Evolutionary conservation across 2,888 invertebrate species (phyloP).

Genomic region (Drosophila prolongata): DNA sequence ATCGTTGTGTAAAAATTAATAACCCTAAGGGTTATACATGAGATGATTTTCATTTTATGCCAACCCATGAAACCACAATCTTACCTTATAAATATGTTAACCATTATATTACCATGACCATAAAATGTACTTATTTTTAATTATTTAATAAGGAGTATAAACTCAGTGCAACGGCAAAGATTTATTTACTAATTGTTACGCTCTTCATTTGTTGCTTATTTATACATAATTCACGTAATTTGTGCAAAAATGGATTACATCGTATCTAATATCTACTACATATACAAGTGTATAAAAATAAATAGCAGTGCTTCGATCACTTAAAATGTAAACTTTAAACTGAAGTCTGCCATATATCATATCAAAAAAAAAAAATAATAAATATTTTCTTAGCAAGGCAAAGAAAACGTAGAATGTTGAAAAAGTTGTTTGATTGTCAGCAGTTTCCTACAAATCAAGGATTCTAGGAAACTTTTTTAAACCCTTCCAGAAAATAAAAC

Average conservation of each 20-base stretch:
- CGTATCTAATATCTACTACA: constrained; percentile 13
- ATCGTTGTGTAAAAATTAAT: constrained; percentile 15
- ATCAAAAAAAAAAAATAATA: constrained; percentile 11
- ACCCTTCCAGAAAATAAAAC: too few relatives aligned
- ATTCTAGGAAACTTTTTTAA: too few relatives aligned
- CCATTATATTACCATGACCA: constrained; percentile 30
- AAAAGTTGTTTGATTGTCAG: constrained; percentile 1
- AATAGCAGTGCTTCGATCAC: constrained; percentile 19
- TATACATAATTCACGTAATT: constrained; percentile 48
- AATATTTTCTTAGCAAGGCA: constrained; percentile 14
- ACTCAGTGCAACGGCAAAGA: constrained; percentile 67
- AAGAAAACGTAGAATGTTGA: constrained; percentile 15
- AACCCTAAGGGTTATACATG: constrained; percentile 17
- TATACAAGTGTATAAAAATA: constrained; percentile 18
- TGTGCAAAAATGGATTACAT: constrained; percentile 17
- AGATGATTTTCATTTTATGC: constrained; percentile 42
- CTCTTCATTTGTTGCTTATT: constrained; percentile 77
- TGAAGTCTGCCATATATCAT: constrained; percentile 15
- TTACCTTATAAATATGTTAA: constrained; percentile 61
- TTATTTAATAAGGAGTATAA: constrained; percentile 37
- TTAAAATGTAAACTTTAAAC: constrained; percentile 12
- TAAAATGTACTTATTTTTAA: constrained; percentile 35
- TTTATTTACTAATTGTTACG: constrained; percentile 76
- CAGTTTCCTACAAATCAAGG: too few relatives aligned
- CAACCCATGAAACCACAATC: constrained; percentile 66